phyloP scores from a whole-genome alignment of 2,888 invertebrate species.

The Spatulosminthurus flaviceps region DNA sequence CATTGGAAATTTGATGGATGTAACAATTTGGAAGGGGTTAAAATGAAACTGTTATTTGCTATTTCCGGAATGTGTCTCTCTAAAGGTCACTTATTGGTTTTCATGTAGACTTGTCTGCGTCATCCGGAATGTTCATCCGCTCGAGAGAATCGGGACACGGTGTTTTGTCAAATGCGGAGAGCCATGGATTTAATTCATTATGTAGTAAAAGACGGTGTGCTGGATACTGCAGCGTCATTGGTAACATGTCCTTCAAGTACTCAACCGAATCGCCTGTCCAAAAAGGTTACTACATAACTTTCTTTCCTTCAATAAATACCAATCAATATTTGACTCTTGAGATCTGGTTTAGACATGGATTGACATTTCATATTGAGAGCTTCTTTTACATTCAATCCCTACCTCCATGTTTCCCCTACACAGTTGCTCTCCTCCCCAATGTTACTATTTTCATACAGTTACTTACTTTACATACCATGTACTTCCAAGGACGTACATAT shows the following conservation, averaged over 20 bases:
- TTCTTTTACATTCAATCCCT: constrained; percentile 27
- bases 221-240: constrained; percentile 69
- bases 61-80: neutral
- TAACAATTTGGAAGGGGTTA: too few relatives aligned
- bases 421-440: too few relatives aligned
- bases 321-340: neutral
- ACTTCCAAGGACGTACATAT: too few relatives aligned
- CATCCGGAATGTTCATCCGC: constrained; percentile 95
- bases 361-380: constrained; percentile 21
- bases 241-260: constrained; percentile 59
- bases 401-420: too few relatives aligned
- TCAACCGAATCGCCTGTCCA: constrained; percentile 58
- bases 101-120: constrained; percentile 81
- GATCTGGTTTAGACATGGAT: constrained; percentile 10
- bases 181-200: constrained; percentile 98
- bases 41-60: neutral
- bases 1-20: too few relatives aligned
- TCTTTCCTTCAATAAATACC: neutral
- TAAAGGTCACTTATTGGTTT: constrained; percentile 35
- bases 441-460: neutral
- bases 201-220: constrained; percentile 95
- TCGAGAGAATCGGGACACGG: constrained; percentile 94
- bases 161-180: constrained; percentile 96
- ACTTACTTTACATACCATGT: too few relatives aligned
- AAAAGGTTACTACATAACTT: constrained; percentile 55